Evolutionary conservation across 2,797 vertebrate species (phyloP).

Genomic region (Notoglanidium macrostoma): DNA sequence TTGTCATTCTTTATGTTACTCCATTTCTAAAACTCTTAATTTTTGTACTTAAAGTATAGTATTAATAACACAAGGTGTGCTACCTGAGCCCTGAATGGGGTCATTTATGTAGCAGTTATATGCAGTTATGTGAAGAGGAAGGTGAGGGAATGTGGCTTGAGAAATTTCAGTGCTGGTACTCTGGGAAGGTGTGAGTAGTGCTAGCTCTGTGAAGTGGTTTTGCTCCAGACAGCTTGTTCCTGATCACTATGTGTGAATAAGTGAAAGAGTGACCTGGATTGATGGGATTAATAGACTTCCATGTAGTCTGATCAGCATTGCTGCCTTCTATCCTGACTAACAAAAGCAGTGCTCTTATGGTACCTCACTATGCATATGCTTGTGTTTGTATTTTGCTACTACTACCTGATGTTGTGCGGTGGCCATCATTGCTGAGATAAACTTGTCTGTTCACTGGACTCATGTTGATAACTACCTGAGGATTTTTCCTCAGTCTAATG

Average conservation of each 20-base stretch:
- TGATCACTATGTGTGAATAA: background rate
- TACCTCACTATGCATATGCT: background rate
- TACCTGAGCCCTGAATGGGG: background rate
- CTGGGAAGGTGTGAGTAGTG: background rate
- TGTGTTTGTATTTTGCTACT: background rate
- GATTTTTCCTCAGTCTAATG: background rate
- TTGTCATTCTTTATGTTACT: background rate
- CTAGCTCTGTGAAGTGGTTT: background rate
- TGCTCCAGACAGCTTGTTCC: background rate
- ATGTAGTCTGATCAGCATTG: background rate
- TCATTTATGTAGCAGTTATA: background rate
- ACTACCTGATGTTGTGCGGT: background rate
- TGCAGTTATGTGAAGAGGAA: background rate
- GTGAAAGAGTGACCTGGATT: background rate
- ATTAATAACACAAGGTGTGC: background rate
- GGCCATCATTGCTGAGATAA: background rate
- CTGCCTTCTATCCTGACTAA: background rate
- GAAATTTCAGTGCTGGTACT: background rate
- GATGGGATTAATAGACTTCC: background rate
- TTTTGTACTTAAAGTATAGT: background rate
- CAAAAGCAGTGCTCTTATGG: background rate
- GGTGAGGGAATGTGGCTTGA: background rate
- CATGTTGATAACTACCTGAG: background rate
- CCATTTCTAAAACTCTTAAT: background rate
- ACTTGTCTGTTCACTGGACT: background rate